Evolutionary conservation across 2,888 invertebrate species (phyloP).

Genomic region (Folsomia manolachei): DNA sequence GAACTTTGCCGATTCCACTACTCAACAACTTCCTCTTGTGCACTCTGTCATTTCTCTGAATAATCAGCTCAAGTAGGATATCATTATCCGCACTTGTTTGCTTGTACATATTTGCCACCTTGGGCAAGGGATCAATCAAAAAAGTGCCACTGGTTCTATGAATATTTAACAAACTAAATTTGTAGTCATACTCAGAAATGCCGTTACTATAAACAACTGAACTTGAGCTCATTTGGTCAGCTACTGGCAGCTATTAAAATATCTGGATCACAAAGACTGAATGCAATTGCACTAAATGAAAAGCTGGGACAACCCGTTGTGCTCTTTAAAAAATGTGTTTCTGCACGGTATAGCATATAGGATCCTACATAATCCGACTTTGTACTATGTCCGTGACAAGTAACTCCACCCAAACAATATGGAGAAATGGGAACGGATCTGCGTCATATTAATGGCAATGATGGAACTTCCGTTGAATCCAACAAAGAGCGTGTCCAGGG

Average conservation of each 20-base stretch:
- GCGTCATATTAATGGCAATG: slow-evolving; percentile 36
- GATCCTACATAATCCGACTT: too few relatives aligned
- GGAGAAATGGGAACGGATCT: slow-evolving; percentile 29
- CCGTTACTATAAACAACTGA: too few relatives aligned
- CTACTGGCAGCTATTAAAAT: not conserved
- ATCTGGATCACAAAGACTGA: not conserved
- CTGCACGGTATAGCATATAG: too few relatives aligned
- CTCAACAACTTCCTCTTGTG: not conserved
- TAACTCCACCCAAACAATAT: slow-evolving; percentile 28
- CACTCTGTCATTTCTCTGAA: not conserved
- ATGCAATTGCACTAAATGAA: not conserved
- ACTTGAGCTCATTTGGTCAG: not conserved
- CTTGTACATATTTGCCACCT: not conserved
- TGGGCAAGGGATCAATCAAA: not conserved
- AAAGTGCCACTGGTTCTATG: too few relatives aligned
- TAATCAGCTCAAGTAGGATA: not conserved
- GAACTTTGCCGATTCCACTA: too few relatives aligned
- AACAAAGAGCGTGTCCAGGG: not conserved
- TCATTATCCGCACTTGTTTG: not conserved
- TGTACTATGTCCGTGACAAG: slow-evolving; percentile 4
- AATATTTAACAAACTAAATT: too few relatives aligned
- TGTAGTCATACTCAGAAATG: too few relatives aligned
- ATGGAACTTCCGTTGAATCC: slow-evolving; percentile 27
- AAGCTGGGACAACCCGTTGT: not conserved
- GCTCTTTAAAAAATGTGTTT: too few relatives aligned